Evolutionary conservation across 2,888 invertebrate genomes (phyloP), one percentile per base, ranked within the genome.

Genomic region (Drosophila diplacantha): DNA sequence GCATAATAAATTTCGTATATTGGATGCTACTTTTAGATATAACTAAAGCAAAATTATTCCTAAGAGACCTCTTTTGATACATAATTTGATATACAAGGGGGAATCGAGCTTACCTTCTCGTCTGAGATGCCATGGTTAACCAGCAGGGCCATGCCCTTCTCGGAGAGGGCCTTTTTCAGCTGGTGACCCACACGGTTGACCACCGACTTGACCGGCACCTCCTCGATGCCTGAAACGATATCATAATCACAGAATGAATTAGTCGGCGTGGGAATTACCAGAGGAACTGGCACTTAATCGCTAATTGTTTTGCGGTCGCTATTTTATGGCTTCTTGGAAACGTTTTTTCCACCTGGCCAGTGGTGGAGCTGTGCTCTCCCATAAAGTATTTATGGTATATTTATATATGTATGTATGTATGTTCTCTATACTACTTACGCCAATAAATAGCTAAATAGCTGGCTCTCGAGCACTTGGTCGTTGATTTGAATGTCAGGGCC

Each of bases 41-140:
- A 11, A 43, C 11, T 16, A 11, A 6, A 24, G 14, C 2, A n/a
- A 16, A 3, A 41, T n/a, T 1, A 14, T 22, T 9, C 5, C 5
- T n/a, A 24, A 24, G 14, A 4, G 8, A 39, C 22, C 8, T 22
- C 35, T 9, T 35, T 35, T 9, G 9, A 9, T n/a, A 9, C 22
- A 39, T 8, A 22, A 14, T 4, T 22, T 2, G 3, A 8, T n/a
- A 3, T 39, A 5, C 11, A 16, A 16, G 12, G 43, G 6, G 2
- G 5, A 6, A 43, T 6, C 12, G 1, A 8, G 18, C 53, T 55
- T 88, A 93, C 93, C 91, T 93, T 93, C 84, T 93, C 92, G 73
- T 93, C 92, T 61, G 93, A 91, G 77, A 94, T 92, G 73, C 93
- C 93, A 85, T 94, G 93, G 88, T 93, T 93, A 80, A 93, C 93